Evolutionary conservation across 2,797 vertebrate species (phyloP), one percentile per base, ranked within the genome.

Genomic region (Steatocranus sp.): DNA sequence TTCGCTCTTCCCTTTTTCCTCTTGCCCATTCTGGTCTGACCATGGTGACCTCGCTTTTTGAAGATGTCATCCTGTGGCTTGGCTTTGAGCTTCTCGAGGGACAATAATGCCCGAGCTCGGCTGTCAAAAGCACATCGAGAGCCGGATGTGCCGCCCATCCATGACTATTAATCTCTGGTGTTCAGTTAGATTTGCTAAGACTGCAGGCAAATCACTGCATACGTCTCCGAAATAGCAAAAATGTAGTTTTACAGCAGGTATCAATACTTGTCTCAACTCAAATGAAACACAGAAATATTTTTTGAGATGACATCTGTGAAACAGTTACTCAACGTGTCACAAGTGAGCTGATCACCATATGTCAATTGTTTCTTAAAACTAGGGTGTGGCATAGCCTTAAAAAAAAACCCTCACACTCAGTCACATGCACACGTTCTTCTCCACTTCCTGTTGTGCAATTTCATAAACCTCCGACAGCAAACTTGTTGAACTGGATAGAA

Each of bases 91-190:
- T 81, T 89, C 81, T 86, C 36, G 3, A 36, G 81, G 82, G 84
- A 75, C 61, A 73, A 84, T 61, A 83, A 43, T 20, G 84, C 83
- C 86, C 18, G 83, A 79, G 66, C 46, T 18, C n/a, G 84, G 90
- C 92, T 91, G 93, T 94, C 93, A 94, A 94, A 94, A 92, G 92
- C 87, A 88, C 93, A 95, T 90, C 70, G 12, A 12, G 56, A 73
- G 81, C 17, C 48, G n/a, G 78, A 88, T 80, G 70, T 7, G 83
- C 85, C 49, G 73, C 81, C 83, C 78, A 66, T 84, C 84, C 78
- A 30, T 54, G 85, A 79, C 83, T 80, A 68, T 90, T 83, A 81
- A 80, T 88, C 83, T 86, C 54, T 76, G 78, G 18, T 36, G 78
- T 81, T 78, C 76, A 38, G 74, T 48, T 83, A 76, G 54, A 54